A percentile compares a stretch with the other conserved stretches of the same genome.
phyloP scores from a whole-genome alignment of 2,888 invertebrate species.

The Gryllus longicercus region DNA sequence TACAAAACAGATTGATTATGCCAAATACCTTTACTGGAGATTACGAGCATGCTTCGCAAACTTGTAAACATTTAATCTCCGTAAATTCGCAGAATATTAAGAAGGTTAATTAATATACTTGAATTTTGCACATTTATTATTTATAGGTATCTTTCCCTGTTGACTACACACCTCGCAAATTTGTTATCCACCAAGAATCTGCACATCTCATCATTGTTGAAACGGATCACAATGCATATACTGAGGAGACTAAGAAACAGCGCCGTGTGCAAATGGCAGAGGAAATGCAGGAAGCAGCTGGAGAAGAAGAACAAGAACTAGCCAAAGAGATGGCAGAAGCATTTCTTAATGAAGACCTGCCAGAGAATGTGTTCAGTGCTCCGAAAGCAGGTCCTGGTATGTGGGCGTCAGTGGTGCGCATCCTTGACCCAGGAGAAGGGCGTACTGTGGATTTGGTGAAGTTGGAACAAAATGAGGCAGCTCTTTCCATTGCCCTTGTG shows the following conservation, averaged over 20 bases:
- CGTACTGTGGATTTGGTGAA: slow-evolving; percentile 73
- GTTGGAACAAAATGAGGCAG: slow-evolving; percentile 94
- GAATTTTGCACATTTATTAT: slow-evolving; percentile 43
- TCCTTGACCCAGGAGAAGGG: slow-evolving; percentile 81
- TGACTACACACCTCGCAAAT: slow-evolving; percentile 93
- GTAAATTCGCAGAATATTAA: too few species aligned
- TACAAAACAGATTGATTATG: too few species aligned
- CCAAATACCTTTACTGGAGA: too few species aligned
- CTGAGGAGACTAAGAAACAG: slow-evolving; percentile 92
- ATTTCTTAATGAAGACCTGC: slow-evolving; percentile 88
- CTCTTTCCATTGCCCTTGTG: slow-evolving; percentile 76
- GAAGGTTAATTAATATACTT: neutral
- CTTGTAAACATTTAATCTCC: too few species aligned
- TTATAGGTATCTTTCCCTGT: slow-evolving; percentile 75
- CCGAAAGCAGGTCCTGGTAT: slow-evolving; percentile 94
- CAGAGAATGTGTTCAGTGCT: slow-evolving; percentile 91
- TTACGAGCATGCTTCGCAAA: too few species aligned
- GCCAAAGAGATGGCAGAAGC: slow-evolving; percentile 98
- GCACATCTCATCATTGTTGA: slow-evolving; percentile 88
- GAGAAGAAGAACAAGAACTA: slow-evolving; percentile 87
- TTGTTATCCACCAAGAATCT: slow-evolving; percentile 87
- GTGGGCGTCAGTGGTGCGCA: slow-evolving; percentile 90
- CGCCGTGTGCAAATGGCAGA: slow-evolving; percentile 95
- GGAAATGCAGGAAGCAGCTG: slow-evolving; percentile 96
- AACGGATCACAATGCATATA: slow-evolving; percentile 98